These are phyloP conservation scores for Drosophila nigrodunni DNA, from an alignment of 1,140 invertebrate species.

Conservation along the genomic window DNA sequence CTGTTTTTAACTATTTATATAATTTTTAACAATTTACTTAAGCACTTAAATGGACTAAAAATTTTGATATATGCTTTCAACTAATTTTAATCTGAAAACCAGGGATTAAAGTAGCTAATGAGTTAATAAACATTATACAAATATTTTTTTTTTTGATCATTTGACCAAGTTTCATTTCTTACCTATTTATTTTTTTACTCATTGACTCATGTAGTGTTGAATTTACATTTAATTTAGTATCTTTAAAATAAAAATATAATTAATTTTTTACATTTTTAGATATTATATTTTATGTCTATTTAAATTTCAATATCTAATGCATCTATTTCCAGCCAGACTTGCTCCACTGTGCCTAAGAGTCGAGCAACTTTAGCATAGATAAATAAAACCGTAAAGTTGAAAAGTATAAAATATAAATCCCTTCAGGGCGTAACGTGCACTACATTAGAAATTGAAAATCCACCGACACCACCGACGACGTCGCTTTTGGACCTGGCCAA, in stretches of 20 bases:
- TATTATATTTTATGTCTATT: too few relatives aligned
- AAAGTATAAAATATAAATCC: slow-evolving; percentile 80
- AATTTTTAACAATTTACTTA: not conserved
- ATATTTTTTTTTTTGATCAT: too few relatives aligned
- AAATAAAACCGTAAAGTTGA: slow-evolving; percentile 72
- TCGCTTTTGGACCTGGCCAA: slow-evolving; percentile 53
- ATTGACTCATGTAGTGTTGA: too few relatives aligned
- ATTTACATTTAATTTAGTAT: not conserved
- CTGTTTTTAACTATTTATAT: too few relatives aligned
- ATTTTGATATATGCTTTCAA: too few relatives aligned
- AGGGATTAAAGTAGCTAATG: too few relatives aligned
- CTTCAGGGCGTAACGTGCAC: slow-evolving; percentile 81
- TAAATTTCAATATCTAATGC: too few relatives aligned
- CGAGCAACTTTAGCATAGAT: slow-evolving; percentile 59
- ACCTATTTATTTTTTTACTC: too few relatives aligned
- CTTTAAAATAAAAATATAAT: not conserved
- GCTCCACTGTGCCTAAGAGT: slow-evolving; percentile 44
- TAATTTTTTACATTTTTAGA: too few relatives aligned
- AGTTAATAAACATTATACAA: too few relatives aligned
- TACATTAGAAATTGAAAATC: slow-evolving; percentile 83
- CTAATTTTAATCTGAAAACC: too few relatives aligned
- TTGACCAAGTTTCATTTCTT: too few relatives aligned
- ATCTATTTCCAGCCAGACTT: not conserved
- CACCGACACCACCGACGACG: slow-evolving; percentile 69
- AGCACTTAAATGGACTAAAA: not conserved